These are phyloP conservation scores for Melanostigma gelatinosum DNA, from an alignment of 2,113 vertebrate species.

Conservation along the genomic window DNA sequence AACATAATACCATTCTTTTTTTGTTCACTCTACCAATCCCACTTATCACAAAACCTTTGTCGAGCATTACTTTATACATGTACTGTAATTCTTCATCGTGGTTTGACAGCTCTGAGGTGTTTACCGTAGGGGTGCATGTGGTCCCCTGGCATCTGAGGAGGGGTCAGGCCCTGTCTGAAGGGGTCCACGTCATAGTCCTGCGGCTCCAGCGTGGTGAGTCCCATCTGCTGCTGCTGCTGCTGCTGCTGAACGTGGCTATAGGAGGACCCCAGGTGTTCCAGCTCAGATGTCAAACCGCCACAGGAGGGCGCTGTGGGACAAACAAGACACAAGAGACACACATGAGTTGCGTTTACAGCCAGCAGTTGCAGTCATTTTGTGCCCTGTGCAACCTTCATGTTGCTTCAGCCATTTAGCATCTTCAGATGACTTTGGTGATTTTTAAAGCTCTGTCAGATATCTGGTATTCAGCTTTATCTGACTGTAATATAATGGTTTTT, in stretches of 20 bases:
- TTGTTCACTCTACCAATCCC: background rate
- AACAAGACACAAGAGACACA: background rate
- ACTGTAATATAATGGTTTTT: background rate
- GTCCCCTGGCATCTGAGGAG: conserved; percentile 98
- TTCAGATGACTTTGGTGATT: background rate
- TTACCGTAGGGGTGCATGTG: conserved; percentile 98
- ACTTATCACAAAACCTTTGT: background rate
- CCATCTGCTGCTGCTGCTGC: conserved; percentile 85
- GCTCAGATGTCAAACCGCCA: conserved; percentile 71
- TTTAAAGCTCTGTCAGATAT: background rate
- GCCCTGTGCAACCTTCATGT: background rate
- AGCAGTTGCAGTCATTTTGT: background rate
- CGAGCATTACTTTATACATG: background rate
- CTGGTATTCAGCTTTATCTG: background rate
- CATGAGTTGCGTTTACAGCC: background rate
- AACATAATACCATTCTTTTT: background rate
- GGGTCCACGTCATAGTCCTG: conserved; percentile 89
- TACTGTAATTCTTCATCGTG: background rate
- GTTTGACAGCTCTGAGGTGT: conserved; percentile 17
- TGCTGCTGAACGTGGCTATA: conserved; percentile 81
- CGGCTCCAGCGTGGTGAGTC: conserved; percentile 88
- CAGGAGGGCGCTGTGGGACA: conserved; percentile 83
- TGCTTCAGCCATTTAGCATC: background rate
- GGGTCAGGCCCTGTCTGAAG: conserved; percentile 95
- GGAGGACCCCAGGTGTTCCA: conserved; percentile 89